Base-by-base conservation (phyloP, 2,797 vertebrate genomes). In the Channa striata region DNA sequence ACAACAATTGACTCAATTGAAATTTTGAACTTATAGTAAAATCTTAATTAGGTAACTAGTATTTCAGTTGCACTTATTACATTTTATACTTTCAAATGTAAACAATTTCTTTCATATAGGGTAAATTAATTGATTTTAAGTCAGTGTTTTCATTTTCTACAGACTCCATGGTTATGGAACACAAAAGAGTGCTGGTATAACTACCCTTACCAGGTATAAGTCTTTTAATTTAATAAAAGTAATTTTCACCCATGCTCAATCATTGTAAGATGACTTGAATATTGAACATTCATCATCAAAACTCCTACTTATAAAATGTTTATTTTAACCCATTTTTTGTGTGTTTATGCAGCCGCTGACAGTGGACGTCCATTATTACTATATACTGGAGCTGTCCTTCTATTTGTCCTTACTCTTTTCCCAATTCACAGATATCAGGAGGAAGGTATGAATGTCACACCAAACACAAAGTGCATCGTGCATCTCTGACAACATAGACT, bases 351-450 rank as follows among this genome's bases (percentile, higher is more conserved):
- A 99, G 98, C 95, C 96, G 9, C 93, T 99, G 91, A 96, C 96
- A 21, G 94, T 96, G 87, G 98, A 99, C 82, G 90, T 99, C 86
- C 97, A 99, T 91, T 99, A 98, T 86, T 99, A 98, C 92, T 99
- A 99, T 72, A 92, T 98, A 56, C 89, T 99, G 91, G 95, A 99
- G 92, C 93, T 99, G 84, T 98, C 98, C 0, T 99, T 96, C 94
- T 99, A 99, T 92, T 95, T 97, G 93, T 99, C 98, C 65, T 91
- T 99, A 88, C 95, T 98, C 92, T 96, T 99, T 92, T 97, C 97
- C 82, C 97, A 99, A 83, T 98, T 99, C 91, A 97, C 95, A 86
- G 98, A 99, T 72, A 97, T 99, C 94, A 98, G 94, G 94, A 96
- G 97, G 93, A 99, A 99, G 98, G 98, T 99, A 97, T 93, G 94